phyloP scores from a whole-genome alignment of 2,113 vertebrate species.

The Saguinus imperator region DNA sequence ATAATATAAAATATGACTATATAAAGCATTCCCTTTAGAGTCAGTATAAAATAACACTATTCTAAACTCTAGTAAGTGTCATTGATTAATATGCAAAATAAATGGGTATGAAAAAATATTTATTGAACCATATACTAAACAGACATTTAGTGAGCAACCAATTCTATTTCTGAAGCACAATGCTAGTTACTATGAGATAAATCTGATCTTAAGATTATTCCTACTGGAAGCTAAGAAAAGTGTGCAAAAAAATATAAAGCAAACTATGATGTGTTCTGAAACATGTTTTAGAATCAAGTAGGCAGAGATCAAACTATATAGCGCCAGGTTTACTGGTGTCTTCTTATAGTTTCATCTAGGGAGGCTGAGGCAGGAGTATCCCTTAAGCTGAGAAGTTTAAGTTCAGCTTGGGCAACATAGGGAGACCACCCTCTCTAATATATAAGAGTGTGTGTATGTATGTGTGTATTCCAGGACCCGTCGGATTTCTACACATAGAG shows the following conservation, averaged over 20 bases:
- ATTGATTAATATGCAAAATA: neutral
- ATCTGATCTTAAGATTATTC: neutral
- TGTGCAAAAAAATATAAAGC: neutral
- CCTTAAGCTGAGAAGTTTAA: neutral
- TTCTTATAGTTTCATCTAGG: neutral
- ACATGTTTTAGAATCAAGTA: neutral
- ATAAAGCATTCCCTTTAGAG: neutral
- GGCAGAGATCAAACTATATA: neutral
- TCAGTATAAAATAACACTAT: neutral
- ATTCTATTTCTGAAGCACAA: neutral
- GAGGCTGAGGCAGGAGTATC: neutral
- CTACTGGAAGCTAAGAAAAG: neutral
- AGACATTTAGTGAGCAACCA: neutral
- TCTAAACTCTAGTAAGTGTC: neutral
- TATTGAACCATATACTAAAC: neutral
- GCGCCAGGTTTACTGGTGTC: neutral
- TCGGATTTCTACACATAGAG: neutral
- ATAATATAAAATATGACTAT: neutral
- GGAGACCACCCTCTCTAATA: neutral
- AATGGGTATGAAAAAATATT: neutral
- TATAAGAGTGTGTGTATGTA: too few relatives aligned
- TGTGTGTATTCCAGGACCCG: neutral
- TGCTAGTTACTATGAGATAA: neutral
- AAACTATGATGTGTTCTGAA: neutral
- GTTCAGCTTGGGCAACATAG: neutral